Evolutionary conservation across 2,113 vertebrate genomes (phyloP).

Genomic region (Macquaria ambigua): DNA sequence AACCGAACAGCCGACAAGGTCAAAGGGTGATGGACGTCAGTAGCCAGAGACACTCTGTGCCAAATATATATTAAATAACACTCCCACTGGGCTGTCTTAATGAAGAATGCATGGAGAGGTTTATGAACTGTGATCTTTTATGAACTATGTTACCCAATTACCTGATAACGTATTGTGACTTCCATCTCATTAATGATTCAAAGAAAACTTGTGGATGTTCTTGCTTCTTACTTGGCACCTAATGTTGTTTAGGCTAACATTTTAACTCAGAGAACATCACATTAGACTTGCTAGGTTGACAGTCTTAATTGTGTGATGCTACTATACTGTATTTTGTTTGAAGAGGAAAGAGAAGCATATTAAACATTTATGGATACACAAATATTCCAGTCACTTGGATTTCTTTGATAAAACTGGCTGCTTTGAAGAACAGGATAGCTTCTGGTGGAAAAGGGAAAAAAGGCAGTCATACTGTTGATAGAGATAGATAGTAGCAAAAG

Average conservation of each 20-base stretch:
- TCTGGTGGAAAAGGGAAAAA: constrained; percentile 17
- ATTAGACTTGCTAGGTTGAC: constrained; percentile 2
- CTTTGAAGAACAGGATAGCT: constrained; percentile 45
- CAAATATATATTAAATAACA: constrained; percentile 60
- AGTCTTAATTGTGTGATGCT: neutral
- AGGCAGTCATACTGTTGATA: constrained; percentile 11
- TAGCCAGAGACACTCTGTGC: constrained; percentile 28
- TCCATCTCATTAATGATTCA: constrained; percentile 32
- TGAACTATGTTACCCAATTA: constrained; percentile 63
- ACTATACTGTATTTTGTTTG: neutral
- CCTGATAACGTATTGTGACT: constrained; percentile 17
- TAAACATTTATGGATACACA: constrained; percentile 38
- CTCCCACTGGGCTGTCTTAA: constrained; percentile 43
- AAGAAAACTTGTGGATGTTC: constrained; percentile 22
- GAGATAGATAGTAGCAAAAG: constrained; percentile 2
- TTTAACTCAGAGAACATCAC: constrained; percentile 6
- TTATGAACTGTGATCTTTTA: constrained; percentile 48
- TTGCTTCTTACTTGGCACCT: neutral
- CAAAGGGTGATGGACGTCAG: constrained; percentile 54
- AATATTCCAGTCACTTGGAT: constrained; percentile 10
- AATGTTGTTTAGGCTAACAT: constrained; percentile 32
- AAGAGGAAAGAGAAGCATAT: constrained; percentile 10
- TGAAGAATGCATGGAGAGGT: constrained; percentile 43
- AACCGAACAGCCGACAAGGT: constrained; percentile 58
- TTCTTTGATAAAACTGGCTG: constrained; percentile 32